These are phyloP conservation scores for Drosophila mercatorum DNA, from an alignment of 2,888 invertebrate genomes.

Conservation along the genomic window DNA sequence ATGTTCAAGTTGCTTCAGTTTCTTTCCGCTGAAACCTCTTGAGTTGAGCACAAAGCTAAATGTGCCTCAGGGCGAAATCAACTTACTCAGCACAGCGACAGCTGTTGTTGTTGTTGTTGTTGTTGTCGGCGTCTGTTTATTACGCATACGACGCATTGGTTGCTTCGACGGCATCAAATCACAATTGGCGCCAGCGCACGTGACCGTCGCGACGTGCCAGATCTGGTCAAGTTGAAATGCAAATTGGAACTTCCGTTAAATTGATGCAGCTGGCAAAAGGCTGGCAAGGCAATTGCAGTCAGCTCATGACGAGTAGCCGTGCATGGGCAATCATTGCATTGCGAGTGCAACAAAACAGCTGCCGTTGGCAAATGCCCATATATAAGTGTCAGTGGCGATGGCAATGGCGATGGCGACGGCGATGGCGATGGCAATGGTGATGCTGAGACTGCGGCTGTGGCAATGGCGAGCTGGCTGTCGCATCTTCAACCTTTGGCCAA, in stretches of 20 bases:
- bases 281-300: slow-evolving; percentile 7
- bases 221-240: slow-evolving; percentile 75
- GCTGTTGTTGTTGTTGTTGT: slow-evolving; percentile 11
- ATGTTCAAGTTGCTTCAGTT: no score
- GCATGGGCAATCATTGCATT: slow-evolving; percentile 39
- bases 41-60: not conserved
- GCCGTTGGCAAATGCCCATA: slow-evolving; percentile 4
- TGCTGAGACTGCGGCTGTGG: not conserved
- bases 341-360: slow-evolving; percentile 20
- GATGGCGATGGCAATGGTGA: not conserved
- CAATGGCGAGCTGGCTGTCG: slow-evolving; percentile 13
- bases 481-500: slow-evolving; percentile 12
- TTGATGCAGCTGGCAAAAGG: slow-evolving; percentile 64
- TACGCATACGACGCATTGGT: slow-evolving; percentile 65
- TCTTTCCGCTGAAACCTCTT: not conserved
- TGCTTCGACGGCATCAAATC: slow-evolving; percentile 63
- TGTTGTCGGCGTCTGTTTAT: slow-evolving; percentile 41
- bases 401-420: no score
- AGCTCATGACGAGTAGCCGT: slow-evolving; percentile 54
- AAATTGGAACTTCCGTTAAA: slow-evolving; percentile 79
- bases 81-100: slow-evolving; percentile 5
- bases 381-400: not conserved
- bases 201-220: slow-evolving; percentile 51
- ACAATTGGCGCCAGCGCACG: slow-evolving; percentile 67
- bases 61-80: not conserved